Percentiles rank a stretch among this genome's conserved stretches.
Evolutionary conservation across 2,797 vertebrate genomes (phyloP).

Genomic region (Dromococcyx pavoninus): DNA sequence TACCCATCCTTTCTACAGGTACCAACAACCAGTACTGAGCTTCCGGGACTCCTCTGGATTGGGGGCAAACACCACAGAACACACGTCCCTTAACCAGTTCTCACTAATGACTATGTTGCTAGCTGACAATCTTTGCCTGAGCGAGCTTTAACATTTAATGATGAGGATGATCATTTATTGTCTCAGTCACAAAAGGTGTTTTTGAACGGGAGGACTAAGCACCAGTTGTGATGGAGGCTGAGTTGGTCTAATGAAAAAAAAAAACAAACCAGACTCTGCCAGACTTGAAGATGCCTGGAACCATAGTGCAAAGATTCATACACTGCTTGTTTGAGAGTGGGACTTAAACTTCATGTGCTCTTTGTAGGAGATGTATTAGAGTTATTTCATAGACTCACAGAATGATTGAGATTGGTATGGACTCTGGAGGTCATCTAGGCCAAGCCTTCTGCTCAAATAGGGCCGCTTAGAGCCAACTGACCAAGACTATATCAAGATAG

Average conservation of each 20-base stretch:
- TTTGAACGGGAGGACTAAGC: neutral
- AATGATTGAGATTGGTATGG: no score
- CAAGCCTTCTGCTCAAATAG: no score
- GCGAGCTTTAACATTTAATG: neutral
- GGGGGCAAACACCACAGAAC: neutral
- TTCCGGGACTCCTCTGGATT: neutral
- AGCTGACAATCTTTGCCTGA: neutral
- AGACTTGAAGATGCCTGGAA: neutral
- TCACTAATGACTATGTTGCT: neutral
- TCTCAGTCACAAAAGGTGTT: neutral
- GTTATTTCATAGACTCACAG: neutral
- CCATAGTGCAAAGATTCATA: neutral
- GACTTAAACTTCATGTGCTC: neutral
- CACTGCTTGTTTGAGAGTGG: neutral
- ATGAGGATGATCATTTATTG: neutral
- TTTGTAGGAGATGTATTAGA: neutral
- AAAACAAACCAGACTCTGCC: neutral
- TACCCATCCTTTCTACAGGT: neutral
- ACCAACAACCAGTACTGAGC: neutral
- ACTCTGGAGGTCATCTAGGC: no score
- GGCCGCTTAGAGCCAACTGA: no score
- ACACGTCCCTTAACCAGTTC: neutral
- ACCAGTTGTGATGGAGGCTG: neutral
- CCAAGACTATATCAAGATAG: no score
- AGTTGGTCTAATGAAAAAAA: neutral